Evolutionary conservation across 2,888 invertebrate species (phyloP).

Genomic region (Chrysina gloriosa): DNA sequence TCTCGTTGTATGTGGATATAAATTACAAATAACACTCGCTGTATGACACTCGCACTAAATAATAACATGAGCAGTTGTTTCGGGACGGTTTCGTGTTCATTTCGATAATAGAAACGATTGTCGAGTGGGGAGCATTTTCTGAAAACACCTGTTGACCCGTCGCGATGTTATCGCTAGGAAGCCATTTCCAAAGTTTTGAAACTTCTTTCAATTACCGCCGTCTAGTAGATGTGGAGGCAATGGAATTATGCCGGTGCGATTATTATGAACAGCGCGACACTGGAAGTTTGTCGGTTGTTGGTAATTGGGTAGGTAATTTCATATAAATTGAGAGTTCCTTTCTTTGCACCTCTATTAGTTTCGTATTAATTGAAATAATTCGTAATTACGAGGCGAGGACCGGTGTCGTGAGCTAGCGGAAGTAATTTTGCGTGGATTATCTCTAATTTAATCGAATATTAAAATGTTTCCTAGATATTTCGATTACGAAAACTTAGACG

Average conservation of each 20-base stretch:
- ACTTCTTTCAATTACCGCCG: constrained; percentile 20
- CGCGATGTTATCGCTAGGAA: constrained; percentile 16
- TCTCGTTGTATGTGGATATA: not conserved
- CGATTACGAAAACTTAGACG: no score
- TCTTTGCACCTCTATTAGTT: no score
- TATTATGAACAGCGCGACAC: not conserved
- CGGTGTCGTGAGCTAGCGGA: no score
- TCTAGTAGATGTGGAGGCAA: not conserved
- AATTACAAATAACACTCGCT: not conserved
- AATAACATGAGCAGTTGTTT: constrained; percentile 6
- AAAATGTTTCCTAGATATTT: no score
- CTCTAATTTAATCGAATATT: no score
- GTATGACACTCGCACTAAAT: not conserved
- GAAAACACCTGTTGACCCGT: constrained; percentile 13
- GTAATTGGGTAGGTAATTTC: not conserved
- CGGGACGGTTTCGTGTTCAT: constrained; percentile 6
- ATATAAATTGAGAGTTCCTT: no score
- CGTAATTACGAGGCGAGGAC: no score
- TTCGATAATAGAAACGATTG: constrained; percentile 13
- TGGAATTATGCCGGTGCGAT: not conserved
- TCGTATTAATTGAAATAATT: no score
- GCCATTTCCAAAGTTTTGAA: constrained; percentile 11
- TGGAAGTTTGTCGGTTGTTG: not conserved
- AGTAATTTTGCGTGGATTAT: no score
- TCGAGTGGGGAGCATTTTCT: not conserved